Percentiles rank a stretch among this genome's conserved stretches.
Conservation (phyloP, 1,140 invertebrate genomes). For the Rhagoletis zephyria region DNA sequence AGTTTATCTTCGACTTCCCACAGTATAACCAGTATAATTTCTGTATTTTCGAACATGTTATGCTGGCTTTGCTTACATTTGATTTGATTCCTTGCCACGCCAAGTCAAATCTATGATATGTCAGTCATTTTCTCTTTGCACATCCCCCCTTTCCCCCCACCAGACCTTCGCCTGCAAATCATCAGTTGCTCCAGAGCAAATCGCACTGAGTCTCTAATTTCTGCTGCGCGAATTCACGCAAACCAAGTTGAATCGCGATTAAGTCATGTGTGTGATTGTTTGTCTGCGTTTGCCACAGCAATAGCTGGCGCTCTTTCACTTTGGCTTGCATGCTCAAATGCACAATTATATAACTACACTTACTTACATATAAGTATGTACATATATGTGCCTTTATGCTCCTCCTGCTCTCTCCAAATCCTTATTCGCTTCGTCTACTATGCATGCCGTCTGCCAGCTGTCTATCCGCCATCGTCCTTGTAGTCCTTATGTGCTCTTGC, state of each 20-base stretch:
- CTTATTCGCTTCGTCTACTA: constrained; percentile 9
- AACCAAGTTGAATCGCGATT: constrained; percentile 58
- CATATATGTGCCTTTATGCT: too few relatives aligned
- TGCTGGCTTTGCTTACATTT: background rate
- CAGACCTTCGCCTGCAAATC: too few relatives aligned
- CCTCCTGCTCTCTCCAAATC: background rate
- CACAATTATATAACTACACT: background rate
- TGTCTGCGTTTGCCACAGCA: constrained; percentile 59
- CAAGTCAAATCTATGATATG: background rate
- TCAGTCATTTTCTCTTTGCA: background rate
- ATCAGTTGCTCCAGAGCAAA: background rate
- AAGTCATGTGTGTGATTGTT: constrained; percentile 62
- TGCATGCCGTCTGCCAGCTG: constrained; percentile 22
- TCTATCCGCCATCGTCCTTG: background rate
- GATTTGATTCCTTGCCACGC: background rate
- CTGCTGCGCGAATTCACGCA: constrained; percentile 21
- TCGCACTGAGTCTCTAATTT: background rate
- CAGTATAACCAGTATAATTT: too few relatives aligned
- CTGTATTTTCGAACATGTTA: too few relatives aligned
- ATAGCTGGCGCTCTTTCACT: constrained; percentile 58
- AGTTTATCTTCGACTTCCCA: background rate
- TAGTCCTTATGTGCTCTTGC: background rate
- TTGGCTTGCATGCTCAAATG: background rate
- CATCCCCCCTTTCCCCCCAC: too few relatives aligned
- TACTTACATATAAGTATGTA: background rate